Percentiles rank a stretch among this genome's conserved stretches.
Conservation (phyloP, 2,888 invertebrate genomes). For the Dryobota labecula region DNA sequence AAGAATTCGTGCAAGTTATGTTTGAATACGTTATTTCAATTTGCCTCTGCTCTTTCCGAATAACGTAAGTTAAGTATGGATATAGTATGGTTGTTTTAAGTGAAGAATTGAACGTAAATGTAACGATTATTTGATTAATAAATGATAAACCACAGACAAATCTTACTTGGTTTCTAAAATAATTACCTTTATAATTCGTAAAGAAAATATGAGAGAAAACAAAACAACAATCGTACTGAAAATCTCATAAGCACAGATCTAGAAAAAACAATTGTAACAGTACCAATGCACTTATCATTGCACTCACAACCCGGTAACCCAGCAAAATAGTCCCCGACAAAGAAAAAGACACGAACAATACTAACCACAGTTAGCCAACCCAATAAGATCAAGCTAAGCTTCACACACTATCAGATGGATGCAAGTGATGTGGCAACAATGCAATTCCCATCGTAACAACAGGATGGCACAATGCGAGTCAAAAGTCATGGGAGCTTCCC, state of each 20-base stretch:
- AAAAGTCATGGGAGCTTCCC: slow-evolving; percentile 62
- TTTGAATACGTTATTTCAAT: slow-evolving; percentile 1
- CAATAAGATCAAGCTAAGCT: slow-evolving; percentile 56
- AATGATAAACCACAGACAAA: not conserved
- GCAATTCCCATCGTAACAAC: slow-evolving; percentile 52
- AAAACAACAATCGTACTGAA: not conserved
- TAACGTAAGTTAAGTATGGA: not conserved
- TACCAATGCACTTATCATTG: slow-evolving; percentile 17
- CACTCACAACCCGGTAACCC: slow-evolving; percentile 47
- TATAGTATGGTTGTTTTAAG: too few species aligned
- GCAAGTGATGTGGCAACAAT: slow-evolving; percentile 56
- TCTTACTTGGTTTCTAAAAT: not conserved
- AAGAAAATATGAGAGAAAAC: not conserved
- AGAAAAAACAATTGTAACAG: slow-evolving; percentile 16
- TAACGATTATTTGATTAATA: not conserved
- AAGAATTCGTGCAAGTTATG: slow-evolving; percentile 2
- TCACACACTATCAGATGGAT: slow-evolving; percentile 64
- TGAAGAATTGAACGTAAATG: not conserved
- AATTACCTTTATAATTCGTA: not conserved
- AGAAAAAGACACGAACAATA: slow-evolving; percentile 42
- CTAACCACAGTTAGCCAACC: slow-evolving; percentile 62
- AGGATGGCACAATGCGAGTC: slow-evolving; percentile 61
- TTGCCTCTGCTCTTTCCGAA: not conserved
- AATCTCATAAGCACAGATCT: slow-evolving; percentile 17
- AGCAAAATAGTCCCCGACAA: slow-evolving; percentile 14